Base-by-base conservation (phyloP, 2,888 invertebrate species). In the Sphecodes monilicornis region DNA sequence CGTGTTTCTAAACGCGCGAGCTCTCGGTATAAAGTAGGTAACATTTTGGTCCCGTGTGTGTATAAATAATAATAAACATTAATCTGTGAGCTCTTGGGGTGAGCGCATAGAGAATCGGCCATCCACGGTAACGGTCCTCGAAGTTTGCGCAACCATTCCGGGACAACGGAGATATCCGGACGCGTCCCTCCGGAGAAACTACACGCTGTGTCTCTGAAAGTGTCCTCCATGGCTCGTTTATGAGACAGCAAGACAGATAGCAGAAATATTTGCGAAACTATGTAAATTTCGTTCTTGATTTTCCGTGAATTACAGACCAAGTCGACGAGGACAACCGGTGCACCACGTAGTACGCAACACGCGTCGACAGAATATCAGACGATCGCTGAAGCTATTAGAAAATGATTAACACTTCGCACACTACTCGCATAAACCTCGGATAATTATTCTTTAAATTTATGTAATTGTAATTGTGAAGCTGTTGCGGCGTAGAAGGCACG, bases 251-350 rank as follows among this genome's bases (percentile, higher is more conserved):
- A 57, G 76, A 76, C 72, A 68, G 77, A 74, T 79, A 75, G 66
- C 64, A 8, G 69, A 80, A 60, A 64, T 72, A 72, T 83, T 89
- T 73, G 72, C 43, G 50, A 41, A 64, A 76, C 73, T 86, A 87
- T 85, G 89, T 72, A 87, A 90, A 89, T 89, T 87, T 87, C 71
- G 84, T 82, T 84, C 86, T 73, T 80, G 80, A 88, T 88, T 82
- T 78, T 39, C 60, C 74, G 60, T 46, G 32, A 50, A 50, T 50
- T 50, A 50, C 50, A 50, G 60, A 54, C 46, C 13, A 10, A 22
- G 70, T 29, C 46, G 50, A 32, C 69, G 74, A 4, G 43, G 76
- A 85, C 76, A 73, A 78, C 78, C 46, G 29, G 2, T 43, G 11
- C 13, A 22, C n/a, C 64, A 32, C 26, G n/a, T n/a, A n/a, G n/a